Base-by-base conservation (phyloP, 2,797 vertebrate genomes). In the Picus viridis region DNA sequence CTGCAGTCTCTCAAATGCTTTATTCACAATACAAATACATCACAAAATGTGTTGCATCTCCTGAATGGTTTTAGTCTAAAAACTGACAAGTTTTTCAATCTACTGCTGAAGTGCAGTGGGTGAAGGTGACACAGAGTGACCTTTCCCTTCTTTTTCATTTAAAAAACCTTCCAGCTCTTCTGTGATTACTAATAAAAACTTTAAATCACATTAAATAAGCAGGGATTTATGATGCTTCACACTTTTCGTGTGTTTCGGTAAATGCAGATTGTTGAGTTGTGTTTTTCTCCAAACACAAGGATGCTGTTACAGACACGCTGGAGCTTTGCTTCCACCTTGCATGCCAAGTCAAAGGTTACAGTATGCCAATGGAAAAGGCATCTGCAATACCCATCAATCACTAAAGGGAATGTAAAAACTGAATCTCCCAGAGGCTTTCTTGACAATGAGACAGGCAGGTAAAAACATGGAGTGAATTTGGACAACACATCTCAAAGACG, bases 131-230 rank as follows among this genome's bases (percentile, higher is more conserved):
- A 78, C 7, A 67, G 43, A 65, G 27, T 17, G 30, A 76, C 23
- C 9, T 72, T 56, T 70, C 72, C 7, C 10, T 41, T 61, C 32
- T 71, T 85, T 73, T 24, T 23, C 19, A 20, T 47, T 47, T 22
- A 18, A 47, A 47, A 47, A 39, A 71, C 8, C 27, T 72, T 71
- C 51, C 27, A 83, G 16, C 24, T 82, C 14, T 57, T 49, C n/a
- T n/a, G 4, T 3, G 2, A 41, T 54, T 49, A 61, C 23, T 27
- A n/a, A 62, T 56, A 68, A 73, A 20, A 0, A 0, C 7, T 41
- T 64, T 89, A 43, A 49, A 61, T 7, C 16, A 41, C 1, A 14
- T 36, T 43, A 61, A 32, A 24, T 70, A 27, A 89, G 67, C 7
- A 36, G 36, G 36, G 36, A 36, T 36, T 36, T 36, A 36, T 36